Base-by-base conservation (phyloP, 1,140 invertebrate genomes). In the Drosophila chauvacae region DNA sequence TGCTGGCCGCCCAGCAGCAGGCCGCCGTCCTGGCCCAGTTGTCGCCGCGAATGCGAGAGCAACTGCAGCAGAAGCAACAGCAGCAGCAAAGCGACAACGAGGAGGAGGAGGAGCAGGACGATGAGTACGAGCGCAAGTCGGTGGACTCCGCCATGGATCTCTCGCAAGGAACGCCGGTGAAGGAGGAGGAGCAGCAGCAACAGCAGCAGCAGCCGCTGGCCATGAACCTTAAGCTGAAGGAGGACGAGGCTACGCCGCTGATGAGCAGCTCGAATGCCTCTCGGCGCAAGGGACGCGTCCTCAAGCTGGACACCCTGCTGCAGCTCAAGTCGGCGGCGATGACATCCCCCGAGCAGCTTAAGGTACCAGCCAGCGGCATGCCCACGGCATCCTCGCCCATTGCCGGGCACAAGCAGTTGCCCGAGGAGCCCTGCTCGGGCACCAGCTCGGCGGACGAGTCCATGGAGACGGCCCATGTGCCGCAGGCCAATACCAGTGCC, bases 1-100 rank as follows among this genome's bases (percentile, higher is more conserved):
- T 93, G 92, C 70, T 93, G 28, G 92, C 91, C n/a, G 92, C 91
- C 14, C 92, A 93, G 75, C 92, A 92, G 47, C 92, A 93, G 65
- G 86, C 90, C 13, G 88, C 84, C 2, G 91, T 91, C 0, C 47
- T 92, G 26, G 91, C 91, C 1, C 91, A 92, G 30, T 44, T 92
- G 44, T 91, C 91, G 45, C 90, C 91, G 7, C 58, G 82, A 20
- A 78, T 84, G 87, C 77, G 91, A 11, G 91, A 92, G 47, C 78
- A 81, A 23, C 41, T 90, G 47, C 79, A 88, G 18, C 87, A 86
- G 7, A 68, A 90, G n/a, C 84, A 91, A 18, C 80, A 75, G 56
- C 81, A 84, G 10, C 77, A 48, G 1, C 70, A 63, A 37, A 72
- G 56, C 55, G 78, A 87, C 48, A 76, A 78, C 16, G 77, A 81